These are phyloP conservation scores for Sebastes ruberrimus DNA, from an alignment of 2,797 vertebrate genomes.

Conservation along the genomic window DNA sequence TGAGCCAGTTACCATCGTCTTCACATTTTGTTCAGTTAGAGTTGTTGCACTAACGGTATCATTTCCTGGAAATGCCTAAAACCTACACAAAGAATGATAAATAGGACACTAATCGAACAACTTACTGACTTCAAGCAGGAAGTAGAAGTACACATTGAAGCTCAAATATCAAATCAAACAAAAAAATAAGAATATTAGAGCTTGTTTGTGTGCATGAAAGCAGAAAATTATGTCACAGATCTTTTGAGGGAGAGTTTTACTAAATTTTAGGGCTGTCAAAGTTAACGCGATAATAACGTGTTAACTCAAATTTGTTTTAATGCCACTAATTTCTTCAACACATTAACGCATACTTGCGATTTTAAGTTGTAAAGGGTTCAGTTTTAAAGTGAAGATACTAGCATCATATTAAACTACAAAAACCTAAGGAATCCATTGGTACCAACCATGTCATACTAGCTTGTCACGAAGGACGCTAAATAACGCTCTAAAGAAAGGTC, in stretches of 20 bases:
- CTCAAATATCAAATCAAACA: not conserved
- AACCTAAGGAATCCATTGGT: too few species aligned
- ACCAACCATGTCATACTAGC: too few species aligned
- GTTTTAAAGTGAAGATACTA: too few species aligned
- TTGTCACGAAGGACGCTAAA: rapidly evolving
- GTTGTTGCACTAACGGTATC: not conserved
- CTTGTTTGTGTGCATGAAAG: not conserved
- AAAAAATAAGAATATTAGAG: not conserved
- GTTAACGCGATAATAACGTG: too few species aligned
- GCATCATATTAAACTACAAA: too few species aligned
- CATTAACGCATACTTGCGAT: too few species aligned
- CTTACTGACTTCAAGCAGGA: not conserved
- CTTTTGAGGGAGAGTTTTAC: not conserved
- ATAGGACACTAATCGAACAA: not conserved
- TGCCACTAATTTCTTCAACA: too few species aligned
- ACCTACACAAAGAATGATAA: not conserved
- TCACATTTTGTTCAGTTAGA: not conserved
- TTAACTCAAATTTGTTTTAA: too few species aligned
- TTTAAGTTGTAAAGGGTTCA: too few species aligned
- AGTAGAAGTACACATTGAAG: not conserved
- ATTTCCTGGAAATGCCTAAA: not conserved
- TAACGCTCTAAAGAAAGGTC: too few species aligned
- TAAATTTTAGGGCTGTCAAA: too few species aligned
- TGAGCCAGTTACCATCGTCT: not conserved
- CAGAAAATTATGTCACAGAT: not conserved